phyloP scores from a whole-genome alignment of 2,888 invertebrate species.

The Crossocerus cetratus region DNA sequence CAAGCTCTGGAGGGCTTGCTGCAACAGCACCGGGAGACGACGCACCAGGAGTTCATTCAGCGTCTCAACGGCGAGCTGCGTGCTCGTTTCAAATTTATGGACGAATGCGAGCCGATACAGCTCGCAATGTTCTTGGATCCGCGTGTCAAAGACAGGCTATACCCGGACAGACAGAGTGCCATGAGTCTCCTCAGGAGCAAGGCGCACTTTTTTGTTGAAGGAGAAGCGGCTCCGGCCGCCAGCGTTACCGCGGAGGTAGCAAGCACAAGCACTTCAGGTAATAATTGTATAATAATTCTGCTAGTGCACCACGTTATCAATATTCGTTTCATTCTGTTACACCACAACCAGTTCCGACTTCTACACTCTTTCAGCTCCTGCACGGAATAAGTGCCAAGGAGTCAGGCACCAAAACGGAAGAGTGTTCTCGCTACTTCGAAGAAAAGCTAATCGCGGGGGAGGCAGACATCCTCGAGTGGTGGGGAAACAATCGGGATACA shows the following conservation, averaged over 20 bases:
- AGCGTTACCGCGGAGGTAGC: not conserved
- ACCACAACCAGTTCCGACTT: not conserved
- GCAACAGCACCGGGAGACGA: not conserved
- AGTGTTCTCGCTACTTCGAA: not conserved
- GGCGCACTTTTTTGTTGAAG: not conserved
- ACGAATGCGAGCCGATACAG: not conserved
- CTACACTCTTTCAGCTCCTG: not conserved
- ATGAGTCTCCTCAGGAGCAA: not conserved
- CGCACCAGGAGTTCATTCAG: not conserved
- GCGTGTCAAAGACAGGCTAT: not conserved
- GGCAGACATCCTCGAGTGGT: not conserved
- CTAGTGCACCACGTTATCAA: not conserved
- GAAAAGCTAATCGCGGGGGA: not conserved
- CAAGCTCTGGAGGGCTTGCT: not conserved
- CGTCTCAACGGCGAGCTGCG: not conserved
- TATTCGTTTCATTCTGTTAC: not conserved
- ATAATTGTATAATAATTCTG: not conserved
- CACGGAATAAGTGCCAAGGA: not conserved
- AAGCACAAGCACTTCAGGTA: not conserved
- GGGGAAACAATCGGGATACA: not conserved
- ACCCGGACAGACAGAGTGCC: not conserved
- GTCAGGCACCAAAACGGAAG: not conserved
- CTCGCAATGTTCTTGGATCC: not conserved
- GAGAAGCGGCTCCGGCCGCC: not conserved
- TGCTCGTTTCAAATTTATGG: not conserved